phyloP scores from a whole-genome alignment of 2,797 vertebrate species.

The Garrulus glandarius region DNA sequence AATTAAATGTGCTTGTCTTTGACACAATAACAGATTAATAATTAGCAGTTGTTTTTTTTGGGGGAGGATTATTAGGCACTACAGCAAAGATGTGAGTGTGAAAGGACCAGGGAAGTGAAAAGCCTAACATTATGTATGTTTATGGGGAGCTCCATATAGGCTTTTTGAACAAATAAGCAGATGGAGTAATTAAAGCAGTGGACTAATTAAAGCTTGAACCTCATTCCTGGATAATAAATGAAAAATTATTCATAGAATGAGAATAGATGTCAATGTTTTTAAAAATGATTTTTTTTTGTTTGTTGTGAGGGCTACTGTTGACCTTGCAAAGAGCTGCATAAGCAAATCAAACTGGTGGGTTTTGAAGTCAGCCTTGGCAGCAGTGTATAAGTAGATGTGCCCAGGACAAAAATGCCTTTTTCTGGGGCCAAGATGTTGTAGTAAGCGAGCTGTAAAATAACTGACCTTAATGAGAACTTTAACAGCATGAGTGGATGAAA shows the following conservation, averaged over 20 bases:
- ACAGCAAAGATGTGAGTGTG: neutral
- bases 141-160: neutral
- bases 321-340: neutral
- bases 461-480: conserved; percentile 14
- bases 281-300: neutral
- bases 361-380: neutral
- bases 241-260: neutral
- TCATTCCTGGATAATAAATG: neutral
- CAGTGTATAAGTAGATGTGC: neutral
- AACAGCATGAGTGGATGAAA: neutral
- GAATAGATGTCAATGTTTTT: neutral
- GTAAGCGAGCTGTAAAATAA: neutral
- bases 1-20: neutral
- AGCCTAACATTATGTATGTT: neutral
- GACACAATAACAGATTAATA: neutral
- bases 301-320: neutral
- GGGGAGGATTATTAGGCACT: neutral
- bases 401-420: neutral
- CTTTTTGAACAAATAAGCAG: neutral
- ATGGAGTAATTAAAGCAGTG: neutral
- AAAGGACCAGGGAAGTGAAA: neutral
- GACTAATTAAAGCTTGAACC: neutral
- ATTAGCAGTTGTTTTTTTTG: neutral
- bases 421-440: neutral
- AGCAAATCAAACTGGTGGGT: neutral